Conservation (phyloP, 2,797 vertebrate genomes). For the Danio kyathit region DNA sequence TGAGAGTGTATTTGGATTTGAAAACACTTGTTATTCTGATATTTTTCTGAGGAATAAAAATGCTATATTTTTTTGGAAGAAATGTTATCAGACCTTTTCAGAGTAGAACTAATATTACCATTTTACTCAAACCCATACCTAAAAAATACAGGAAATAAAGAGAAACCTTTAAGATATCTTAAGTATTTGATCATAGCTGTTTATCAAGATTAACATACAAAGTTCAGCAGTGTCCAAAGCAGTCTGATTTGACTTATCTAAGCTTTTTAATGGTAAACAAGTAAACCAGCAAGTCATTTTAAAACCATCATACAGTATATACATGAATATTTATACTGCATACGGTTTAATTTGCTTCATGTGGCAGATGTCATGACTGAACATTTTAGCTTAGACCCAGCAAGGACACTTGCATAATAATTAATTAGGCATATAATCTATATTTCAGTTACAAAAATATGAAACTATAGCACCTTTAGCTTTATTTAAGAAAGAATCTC, state of each 20-base stretch:
- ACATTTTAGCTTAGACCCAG: not conserved
- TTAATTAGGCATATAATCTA: not conserved
- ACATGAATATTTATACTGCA: not conserved
- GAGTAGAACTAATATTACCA: too few species aligned
- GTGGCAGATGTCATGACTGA: not conserved
- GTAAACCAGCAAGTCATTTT: not conserved
- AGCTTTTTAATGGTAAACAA: not conserved
- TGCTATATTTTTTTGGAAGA: too few species aligned
- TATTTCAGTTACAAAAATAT: not conserved
- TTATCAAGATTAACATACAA: not conserved
- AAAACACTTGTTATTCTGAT: too few species aligned
- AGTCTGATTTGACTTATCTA: not conserved
- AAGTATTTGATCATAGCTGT: too few species aligned
- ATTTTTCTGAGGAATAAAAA: too few species aligned
- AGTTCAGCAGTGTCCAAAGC: not conserved
- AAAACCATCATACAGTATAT: not conserved
- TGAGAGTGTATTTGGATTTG: too few species aligned
- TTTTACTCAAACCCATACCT: too few species aligned
- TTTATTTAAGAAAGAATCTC: too few species aligned
- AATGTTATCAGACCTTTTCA: too few species aligned
- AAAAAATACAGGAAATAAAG: too few species aligned
- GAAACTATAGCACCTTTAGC: not conserved
- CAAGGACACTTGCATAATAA: not conserved
- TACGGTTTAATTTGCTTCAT: too few species aligned
- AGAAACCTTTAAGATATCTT: too few species aligned